Evolutionary conservation across 2,113 vertebrate species (phyloP).

Genomic region (Cervus canadensis): DNA sequence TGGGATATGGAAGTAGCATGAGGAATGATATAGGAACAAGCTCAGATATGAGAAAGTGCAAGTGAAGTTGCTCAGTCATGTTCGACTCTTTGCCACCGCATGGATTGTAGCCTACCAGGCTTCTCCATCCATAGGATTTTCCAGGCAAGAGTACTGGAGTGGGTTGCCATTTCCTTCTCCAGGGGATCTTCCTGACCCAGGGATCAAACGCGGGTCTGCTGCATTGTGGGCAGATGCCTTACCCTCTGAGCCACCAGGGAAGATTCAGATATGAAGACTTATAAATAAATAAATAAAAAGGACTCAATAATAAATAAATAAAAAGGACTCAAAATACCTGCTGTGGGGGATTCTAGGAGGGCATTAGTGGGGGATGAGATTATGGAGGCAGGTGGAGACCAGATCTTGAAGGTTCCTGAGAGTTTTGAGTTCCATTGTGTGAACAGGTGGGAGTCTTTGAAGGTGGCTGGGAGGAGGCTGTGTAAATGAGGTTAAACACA

Average conservation of each 20-base stretch:
- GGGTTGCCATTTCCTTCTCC: not conserved
- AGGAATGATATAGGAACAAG: not conserved
- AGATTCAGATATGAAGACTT: not conserved
- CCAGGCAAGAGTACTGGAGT: not conserved
- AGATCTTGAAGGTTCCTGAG: not conserved
- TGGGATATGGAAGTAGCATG: not conserved
- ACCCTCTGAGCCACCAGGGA: not conserved
- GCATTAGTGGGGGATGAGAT: too few relatives aligned
- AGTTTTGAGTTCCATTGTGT: not conserved
- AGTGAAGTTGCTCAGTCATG: not conserved
- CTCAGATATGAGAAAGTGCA: not conserved
- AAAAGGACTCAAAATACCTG: not conserved
- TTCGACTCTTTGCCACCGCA: fast-evolving
- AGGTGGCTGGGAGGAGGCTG: not conserved
- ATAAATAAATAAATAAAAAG: not conserved
- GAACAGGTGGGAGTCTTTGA: too few relatives aligned
- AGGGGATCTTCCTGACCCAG: not conserved
- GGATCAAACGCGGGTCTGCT: not conserved
- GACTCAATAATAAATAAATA: not conserved
- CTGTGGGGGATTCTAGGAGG: not conserved
- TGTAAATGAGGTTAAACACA: not conserved
- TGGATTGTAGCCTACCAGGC: not conserved
- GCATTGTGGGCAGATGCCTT: not conserved
- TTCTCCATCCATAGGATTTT: not conserved
- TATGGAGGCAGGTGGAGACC: not conserved